Evolutionary conservation across 2,797 vertebrate genomes (phyloP), one percentile per base, ranked within the genome.

Genomic region (Melanotaenia boesemani): DNA sequence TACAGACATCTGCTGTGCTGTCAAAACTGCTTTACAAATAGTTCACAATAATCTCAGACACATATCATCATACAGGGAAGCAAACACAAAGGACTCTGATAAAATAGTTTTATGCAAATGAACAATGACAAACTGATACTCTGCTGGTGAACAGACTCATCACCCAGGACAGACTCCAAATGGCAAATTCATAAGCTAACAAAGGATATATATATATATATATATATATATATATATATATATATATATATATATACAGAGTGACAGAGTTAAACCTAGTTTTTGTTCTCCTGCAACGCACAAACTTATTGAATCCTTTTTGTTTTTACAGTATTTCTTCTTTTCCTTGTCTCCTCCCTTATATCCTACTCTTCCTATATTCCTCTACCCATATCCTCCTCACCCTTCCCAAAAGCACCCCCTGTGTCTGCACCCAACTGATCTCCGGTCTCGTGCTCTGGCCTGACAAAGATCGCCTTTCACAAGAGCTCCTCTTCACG

Each of bases 391-490:
- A 48, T 10, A 9, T 48, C 46, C 46, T 48, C 20, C 63, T 61
- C 30, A 0, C 8, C 74, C 36, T 44, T 36, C 50, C 28, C 52
- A 58, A 72, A 72, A 5, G 67, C 73, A 80, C 28, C 84, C 89
- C 86, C 83, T 86, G 79, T 87, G 72, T 85, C 79, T 90, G 87
- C 84, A 69, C 83, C 87, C 90, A 88, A 83, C 88, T 91, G 88
- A 84, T 85, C 86, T 79, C 72, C 52, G 44, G 83, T 84, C 86
- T 88, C 39, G 82, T 86, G 82, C 75, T 88, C 85, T 28, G 30
- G 34, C 63, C 84, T 77, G 88, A 94, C 91, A 95, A 94, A 89
- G 92, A 91, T 86, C 64, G 81, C 79, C 90, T 93, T 95, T 95
- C 93, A 94, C 79, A 54, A 81, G 67, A 78, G 79, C 68, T 61